These are phyloP conservation scores for Luperina testacea DNA, from an alignment of 2,888 invertebrate species.

Conservation along the genomic window DNA sequence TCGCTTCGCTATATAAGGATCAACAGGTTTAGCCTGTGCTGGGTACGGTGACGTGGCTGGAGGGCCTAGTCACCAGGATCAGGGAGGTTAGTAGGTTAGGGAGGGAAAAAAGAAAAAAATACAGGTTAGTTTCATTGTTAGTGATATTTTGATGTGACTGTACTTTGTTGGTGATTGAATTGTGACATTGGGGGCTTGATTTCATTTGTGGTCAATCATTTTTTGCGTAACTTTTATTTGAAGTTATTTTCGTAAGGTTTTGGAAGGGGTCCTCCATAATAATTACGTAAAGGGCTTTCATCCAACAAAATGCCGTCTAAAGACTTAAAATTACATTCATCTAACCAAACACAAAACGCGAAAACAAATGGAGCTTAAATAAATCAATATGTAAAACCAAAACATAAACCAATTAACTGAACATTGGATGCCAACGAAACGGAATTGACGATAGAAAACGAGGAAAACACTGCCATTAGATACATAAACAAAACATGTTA, in stretches of 20 bases:
- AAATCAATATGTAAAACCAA: slow-evolving; percentile 68
- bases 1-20: slow-evolving; percentile 97
- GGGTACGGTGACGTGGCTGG: slow-evolving; percentile 91
- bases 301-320: slow-evolving; percentile 67
- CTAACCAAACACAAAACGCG: slow-evolving; percentile 51
- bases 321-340: slow-evolving; percentile 65
- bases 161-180: slow-evolving; percentile 40
- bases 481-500: slow-evolving; percentile 89
- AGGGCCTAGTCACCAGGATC: slow-evolving; percentile 90
- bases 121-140: slow-evolving; percentile 84
- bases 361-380: slow-evolving; percentile 65
- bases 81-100: slow-evolving; percentile 88
- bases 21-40: slow-evolving; percentile 90
- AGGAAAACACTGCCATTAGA: slow-evolving; percentile 85
- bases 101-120: slow-evolving; percentile 74
- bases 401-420: slow-evolving; percentile 70
- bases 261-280: slow-evolving; percentile 19
- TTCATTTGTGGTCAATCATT: not conserved
- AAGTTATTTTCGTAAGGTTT: not conserved
- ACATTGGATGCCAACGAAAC: slow-evolving; percentile 72
- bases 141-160: slow-evolving; percentile 53
- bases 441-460: slow-evolving; percentile 79
- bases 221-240: not conserved
- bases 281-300: slow-evolving; percentile 36
- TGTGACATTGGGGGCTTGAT: not conserved